phyloP scores from a whole-genome alignment of 2,888 invertebrate species.

The Nemoura dubitans region DNA sequence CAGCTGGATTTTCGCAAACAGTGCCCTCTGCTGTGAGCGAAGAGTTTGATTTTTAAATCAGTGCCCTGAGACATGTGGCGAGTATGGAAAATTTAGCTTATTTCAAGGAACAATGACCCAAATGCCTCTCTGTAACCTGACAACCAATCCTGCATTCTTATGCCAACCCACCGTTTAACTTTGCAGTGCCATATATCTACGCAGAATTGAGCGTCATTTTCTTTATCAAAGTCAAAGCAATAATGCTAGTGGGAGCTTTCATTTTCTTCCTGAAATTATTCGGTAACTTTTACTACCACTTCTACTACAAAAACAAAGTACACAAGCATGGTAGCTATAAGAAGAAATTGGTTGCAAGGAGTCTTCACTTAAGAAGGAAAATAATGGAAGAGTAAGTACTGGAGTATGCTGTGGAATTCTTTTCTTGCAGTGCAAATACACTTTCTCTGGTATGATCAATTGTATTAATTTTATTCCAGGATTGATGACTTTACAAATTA shows the following conservation, averaged over 20 bases:
- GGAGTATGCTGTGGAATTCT: not conserved
- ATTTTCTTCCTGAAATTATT: not conserved
- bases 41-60: not conserved
- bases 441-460: not conserved
- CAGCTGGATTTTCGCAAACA: no score
- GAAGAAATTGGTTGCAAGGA: not conserved
- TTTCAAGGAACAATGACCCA: no score
- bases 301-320: not conserved
- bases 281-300: not conserved
- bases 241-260: not conserved
- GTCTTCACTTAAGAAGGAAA: not conserved
- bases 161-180: not conserved
- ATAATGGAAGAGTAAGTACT: not conserved
- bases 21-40: no score
- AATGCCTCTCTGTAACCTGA: no score
- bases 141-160: no score
- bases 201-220: not conserved
- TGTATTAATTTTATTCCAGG: not conserved
- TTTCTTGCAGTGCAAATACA: not conserved
- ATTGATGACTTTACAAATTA: not conserved
- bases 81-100: no score
- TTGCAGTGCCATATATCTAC: not conserved
- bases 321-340: not conserved
- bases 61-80: no score
- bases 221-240: not conserved